Percentiles rank a stretch among this genome's conserved stretches.
Conservation (phyloP, 2,888 invertebrate species). For the Acanthosepion pharaonis region DNA sequence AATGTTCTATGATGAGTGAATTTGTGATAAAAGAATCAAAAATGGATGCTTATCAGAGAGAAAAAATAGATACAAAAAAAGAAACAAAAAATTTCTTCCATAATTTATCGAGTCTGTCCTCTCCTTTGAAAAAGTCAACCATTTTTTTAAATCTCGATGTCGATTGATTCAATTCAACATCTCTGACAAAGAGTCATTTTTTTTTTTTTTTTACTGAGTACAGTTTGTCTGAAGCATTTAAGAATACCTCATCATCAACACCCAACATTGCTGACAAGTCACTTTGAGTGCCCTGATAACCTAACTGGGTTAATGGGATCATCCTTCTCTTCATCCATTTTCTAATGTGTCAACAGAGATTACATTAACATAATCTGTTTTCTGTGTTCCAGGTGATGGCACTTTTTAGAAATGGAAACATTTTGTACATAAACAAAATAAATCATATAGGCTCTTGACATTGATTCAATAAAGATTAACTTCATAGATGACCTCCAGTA, state of each 20-base stretch:
- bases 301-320: not conserved
- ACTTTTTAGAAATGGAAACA: not conserved
- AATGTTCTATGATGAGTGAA: too few species aligned
- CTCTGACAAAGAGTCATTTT: too few species aligned
- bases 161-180: too few species aligned
- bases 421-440: constrained; percentile 33
- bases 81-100: too few species aligned
- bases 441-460: not conserved
- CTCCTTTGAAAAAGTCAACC: too few species aligned
- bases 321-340: not conserved
- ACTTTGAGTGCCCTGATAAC: not conserved
- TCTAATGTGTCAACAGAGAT: constrained; percentile 8
- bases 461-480: constrained; percentile 33
- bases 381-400: not conserved
- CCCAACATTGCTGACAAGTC: not conserved
- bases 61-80: too few species aligned
- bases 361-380: not conserved
- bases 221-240: too few species aligned
- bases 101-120: too few species aligned
- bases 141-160: too few species aligned
- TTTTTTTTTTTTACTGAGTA: too few species aligned
- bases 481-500: not conserved
- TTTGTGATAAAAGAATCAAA: too few species aligned
- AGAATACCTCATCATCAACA: not conserved
- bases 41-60: too few species aligned